Base-by-base conservation (phyloP, 2,113 vertebrate genomes). In the Sinosuthora webbiana region DNA sequence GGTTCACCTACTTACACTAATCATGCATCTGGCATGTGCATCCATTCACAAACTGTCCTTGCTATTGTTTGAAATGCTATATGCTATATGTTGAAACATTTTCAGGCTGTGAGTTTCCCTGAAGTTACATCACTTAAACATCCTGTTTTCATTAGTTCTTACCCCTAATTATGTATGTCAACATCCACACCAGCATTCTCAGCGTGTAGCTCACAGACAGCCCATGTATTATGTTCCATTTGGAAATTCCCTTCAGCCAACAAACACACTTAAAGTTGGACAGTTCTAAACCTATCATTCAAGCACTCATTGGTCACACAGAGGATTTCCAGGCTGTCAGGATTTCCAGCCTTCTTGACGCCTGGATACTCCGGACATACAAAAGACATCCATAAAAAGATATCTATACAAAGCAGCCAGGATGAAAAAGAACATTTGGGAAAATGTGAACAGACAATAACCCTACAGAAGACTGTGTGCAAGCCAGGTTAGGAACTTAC, bases 71-170 rank as follows among this genome's bases (percentile, higher is more conserved):
- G 24, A 82, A 47, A 47, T 47, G 45, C 45, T 47, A 47, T 11
- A 23, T 47, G 45, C 45, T 23, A 23, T 47, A 47, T 47, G 45
- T 52, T 41, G 28, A 82, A 93, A 45, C 59, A 37, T 45, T 55
- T 91, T 68, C 80, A 56, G 33, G n/a, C 82, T 60, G 41, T n/a
- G 81, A 85, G 78, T 68, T 93, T 87, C 87, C 69, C 75, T 85
- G 47, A 87, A 24, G 49, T 90, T 91, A 79, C 69, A 79, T 44
- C 81, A 76, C 63, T 89, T 84, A 89, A 93, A 82, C 90, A 94
- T 95, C 92, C 92, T 97, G 95, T 71, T 91, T 91, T 93, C n/a
- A 41, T 64, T 82, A 75, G 65, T 73, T 82, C 65, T 85, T 39
- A 30, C 41, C 70, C 62, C 37, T 95, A 91, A 94, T 95, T 89